phyloP scores from a whole-genome alignment of 2,888 invertebrate species.

The Heliconius erato region DNA sequence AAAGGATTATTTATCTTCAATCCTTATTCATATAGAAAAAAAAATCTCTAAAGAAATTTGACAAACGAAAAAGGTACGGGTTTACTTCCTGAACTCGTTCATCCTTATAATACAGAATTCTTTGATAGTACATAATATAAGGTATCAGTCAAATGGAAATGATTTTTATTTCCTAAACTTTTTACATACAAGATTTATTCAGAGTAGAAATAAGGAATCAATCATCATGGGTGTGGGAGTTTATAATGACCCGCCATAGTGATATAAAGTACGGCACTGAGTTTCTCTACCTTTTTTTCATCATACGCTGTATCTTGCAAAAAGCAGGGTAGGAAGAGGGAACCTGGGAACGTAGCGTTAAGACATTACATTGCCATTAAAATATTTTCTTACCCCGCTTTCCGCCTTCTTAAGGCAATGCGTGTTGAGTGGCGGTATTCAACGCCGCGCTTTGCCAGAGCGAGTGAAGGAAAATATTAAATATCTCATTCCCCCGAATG shows the following conservation, averaged over 20 bases:
- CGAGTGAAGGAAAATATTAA: too few relatives aligned
- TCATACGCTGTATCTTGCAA: too few relatives aligned
- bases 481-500: not conserved
- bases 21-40: not conserved
- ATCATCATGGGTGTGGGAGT: not conserved
- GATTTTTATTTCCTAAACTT: not conserved
- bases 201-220: not conserved
- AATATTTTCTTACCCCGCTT: too few relatives aligned
- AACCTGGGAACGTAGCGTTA: too few relatives aligned
- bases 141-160: not conserved
- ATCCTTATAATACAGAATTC: not conserved
- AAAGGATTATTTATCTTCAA: not conserved
- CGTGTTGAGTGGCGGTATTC: too few relatives aligned
- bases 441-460: too few relatives aligned
- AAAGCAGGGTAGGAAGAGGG: too few relatives aligned
- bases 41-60: not conserved
- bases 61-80: not conserved
- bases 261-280: too few relatives aligned
- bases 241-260: too few relatives aligned
- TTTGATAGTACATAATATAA: not conserved
- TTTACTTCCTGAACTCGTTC: not conserved
- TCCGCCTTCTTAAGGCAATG: too few relatives aligned
- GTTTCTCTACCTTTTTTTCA: too few relatives aligned
- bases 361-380: too few relatives aligned
- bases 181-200: not conserved